These are phyloP conservation scores for Perizoma affinitatum DNA, from an alignment of 2,888 invertebrate genomes.

Conservation along the genomic window DNA sequence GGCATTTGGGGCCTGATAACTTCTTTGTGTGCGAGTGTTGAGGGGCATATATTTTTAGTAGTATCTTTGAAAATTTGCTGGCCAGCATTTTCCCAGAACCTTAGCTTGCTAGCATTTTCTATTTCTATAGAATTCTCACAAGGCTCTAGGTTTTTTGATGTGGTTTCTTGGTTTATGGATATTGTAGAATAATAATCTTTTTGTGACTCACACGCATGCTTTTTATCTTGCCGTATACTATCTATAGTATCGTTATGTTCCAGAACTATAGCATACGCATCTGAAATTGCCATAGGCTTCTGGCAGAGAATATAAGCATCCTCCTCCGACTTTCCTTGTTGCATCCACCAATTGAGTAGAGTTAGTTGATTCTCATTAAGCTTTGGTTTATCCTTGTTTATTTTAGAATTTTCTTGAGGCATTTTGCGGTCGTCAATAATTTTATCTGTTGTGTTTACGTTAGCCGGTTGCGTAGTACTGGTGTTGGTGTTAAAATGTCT, in stretches of 20 bases:
- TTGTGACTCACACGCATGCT: no score
- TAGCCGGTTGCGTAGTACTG: neutral
- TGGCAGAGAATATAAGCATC: conserved; percentile 11
- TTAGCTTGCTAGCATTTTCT: no score
- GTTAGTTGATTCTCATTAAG: neutral
- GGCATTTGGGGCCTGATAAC: neutral
- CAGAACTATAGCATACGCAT: conserved; percentile 1
- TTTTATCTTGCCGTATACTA: neutral
- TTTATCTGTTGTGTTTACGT: neutral
- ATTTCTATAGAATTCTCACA: no score
- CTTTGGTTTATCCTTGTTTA: neutral
- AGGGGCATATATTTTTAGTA: neutral
- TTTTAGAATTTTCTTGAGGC: neutral
- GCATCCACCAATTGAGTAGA: conserved; percentile 8
- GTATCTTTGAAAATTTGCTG: no score
- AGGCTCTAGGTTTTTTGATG: no score
- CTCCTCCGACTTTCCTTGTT: conserved; percentile 16
- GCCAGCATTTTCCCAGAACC: no score
- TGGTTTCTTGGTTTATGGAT: no score
- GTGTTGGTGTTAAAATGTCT: neutral
- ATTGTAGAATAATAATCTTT: no score
- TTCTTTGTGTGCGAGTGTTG: neutral
- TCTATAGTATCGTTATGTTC: neutral
- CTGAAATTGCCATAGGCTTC: conserved; percentile 7
- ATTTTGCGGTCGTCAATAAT: conserved; percentile 1